A percentile compares a stretch with the other conserved stretches of the same genome.
Evolutionary conservation across 2,888 invertebrate genomes (phyloP).

Genomic region (Ctena decussata): DNA sequence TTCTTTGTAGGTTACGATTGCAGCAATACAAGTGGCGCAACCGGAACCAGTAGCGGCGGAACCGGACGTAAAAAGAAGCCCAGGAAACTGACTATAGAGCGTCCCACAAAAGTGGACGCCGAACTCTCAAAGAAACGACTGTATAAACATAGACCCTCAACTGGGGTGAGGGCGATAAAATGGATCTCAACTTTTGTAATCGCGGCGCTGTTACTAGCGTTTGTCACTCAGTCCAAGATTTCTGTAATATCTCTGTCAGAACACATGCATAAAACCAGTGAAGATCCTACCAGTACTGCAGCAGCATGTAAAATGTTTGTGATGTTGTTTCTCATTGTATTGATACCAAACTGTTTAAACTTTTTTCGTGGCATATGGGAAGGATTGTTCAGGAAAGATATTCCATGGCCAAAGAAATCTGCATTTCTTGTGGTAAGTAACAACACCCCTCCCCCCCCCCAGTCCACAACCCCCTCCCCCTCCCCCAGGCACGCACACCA

Average conservation of each 20-base stretch:
- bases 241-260: constrained; percentile 61
- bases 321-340: constrained; percentile 59
- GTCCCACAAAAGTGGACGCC: constrained; percentile 44
- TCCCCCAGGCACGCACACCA: no score
- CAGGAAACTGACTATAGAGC: constrained; percentile 38
- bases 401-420: constrained; percentile 75
- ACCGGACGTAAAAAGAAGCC: neutral
- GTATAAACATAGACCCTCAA: constrained; percentile 46
- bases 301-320: constrained; percentile 38
- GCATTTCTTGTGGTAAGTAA: constrained; percentile 71
- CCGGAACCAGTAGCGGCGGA: neutral
- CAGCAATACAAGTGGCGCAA: neutral
- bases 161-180: constrained; percentile 64
- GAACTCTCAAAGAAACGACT: constrained; percentile 14
- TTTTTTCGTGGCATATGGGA: constrained; percentile 70
- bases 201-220: constrained; percentile 48
- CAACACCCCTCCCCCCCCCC: no score
- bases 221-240: constrained; percentile 60
- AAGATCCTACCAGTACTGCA: neutral
- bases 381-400: constrained; percentile 66
- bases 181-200: constrained; percentile 68
- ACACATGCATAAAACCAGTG: constrained; percentile 25
- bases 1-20: neutral
- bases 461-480: no score
- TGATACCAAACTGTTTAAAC: constrained; percentile 71